Conservation (phyloP, 2,888 invertebrate species). For the Amiota mariae region DNA sequence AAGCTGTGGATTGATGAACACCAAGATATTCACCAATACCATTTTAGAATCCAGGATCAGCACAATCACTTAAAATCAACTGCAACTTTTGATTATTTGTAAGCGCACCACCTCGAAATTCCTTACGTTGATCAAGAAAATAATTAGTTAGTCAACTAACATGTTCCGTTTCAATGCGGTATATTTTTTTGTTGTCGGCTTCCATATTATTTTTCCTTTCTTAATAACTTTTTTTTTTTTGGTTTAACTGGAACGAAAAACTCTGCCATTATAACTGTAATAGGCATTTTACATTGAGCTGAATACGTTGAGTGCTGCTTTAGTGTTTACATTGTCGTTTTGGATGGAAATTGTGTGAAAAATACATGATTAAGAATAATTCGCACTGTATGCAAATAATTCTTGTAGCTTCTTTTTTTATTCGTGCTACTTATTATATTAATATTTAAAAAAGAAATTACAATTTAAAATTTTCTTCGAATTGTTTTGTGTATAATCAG, state of each 20-base stretch:
- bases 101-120: background rate
- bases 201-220: background rate
- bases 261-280: too few relatives aligned
- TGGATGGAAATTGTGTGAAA: too few relatives aligned
- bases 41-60: background rate
- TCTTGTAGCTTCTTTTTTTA: too few relatives aligned
- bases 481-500: too few relatives aligned
- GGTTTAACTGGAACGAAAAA: background rate
- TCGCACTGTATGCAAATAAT: too few relatives aligned
- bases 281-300: too few relatives aligned
- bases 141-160: constrained; percentile 8
- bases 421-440: too few relatives aligned
- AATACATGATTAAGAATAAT: too few relatives aligned
- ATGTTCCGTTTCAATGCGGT: background rate
- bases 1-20: background rate
- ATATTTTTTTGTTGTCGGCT: background rate
- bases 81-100: background rate
- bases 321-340: too few relatives aligned
- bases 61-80: background rate
- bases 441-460: too few relatives aligned
- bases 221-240: background rate
- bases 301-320: background rate
- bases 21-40: background rate
- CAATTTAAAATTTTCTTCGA: too few relatives aligned
- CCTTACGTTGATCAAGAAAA: background rate